Evolutionary conservation across 2,797 vertebrate genomes (phyloP).

Genomic region (Hoplostethus mediterraneus): DNA sequence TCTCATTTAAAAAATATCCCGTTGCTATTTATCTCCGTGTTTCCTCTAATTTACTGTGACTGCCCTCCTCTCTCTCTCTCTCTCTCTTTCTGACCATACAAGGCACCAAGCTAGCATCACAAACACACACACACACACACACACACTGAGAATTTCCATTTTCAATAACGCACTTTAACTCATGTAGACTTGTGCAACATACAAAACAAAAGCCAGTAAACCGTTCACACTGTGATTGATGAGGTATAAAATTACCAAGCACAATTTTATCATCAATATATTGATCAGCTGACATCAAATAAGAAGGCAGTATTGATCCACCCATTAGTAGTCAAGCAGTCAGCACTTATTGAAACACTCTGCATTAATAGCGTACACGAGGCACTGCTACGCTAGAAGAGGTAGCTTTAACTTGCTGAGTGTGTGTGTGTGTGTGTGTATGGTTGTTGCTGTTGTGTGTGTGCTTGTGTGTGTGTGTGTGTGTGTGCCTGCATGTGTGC

Average conservation of each 20-base stretch:
- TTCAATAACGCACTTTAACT: neutral
- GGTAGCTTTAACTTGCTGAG: neutral
- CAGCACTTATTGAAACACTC: constrained; percentile 9
- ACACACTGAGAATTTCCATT: too few relatives aligned
- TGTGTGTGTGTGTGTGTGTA: constrained; percentile 1
- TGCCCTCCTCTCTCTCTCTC: neutral
- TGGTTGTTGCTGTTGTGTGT: neutral
- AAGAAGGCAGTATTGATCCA: constrained; percentile 25
- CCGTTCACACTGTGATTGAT: neutral
- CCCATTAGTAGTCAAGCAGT: constrained; percentile 18
- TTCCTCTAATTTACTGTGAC: constrained; percentile 31
- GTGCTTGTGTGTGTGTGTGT: constrained; percentile 2
- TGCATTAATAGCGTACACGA: neutral
- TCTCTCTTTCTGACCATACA: constrained; percentile 1
- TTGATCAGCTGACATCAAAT: constrained; percentile 13
- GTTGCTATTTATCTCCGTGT: constrained; percentile 6
- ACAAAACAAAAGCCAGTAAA: constrained; percentile 1
- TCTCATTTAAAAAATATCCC: constrained; percentile 18
- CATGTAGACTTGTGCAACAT: too few relatives aligned
- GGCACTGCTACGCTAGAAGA: neutral
- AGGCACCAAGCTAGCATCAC: neutral
- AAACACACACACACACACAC: constrained; percentile 11
- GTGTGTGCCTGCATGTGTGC: constrained; percentile 2
- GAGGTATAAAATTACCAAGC: constrained; percentile 12
- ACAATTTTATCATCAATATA: constrained; percentile 31